phyloP scores from a whole-genome alignment of 2,888 invertebrate species.

The Drosophila affinis region DNA sequence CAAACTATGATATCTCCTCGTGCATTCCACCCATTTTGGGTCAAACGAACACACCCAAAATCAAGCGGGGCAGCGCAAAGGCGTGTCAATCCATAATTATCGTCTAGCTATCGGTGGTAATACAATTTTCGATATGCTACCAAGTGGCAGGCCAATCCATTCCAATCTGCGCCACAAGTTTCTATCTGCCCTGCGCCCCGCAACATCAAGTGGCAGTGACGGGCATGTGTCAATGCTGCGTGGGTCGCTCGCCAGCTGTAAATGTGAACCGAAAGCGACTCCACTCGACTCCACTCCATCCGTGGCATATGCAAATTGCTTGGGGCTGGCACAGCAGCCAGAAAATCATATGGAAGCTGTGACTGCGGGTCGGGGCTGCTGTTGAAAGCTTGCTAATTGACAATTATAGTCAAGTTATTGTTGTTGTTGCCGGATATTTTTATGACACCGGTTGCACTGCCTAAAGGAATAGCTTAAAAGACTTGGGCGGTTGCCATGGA shows the following conservation, averaged over 20 bases:
- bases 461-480: background rate
- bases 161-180: constrained; percentile 19
- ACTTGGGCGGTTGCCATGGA: background rate
- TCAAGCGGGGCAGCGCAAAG: constrained; percentile 26
- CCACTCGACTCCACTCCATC: background rate
- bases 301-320: constrained; percentile 54
- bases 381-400: constrained; percentile 79
- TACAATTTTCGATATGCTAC: constrained; percentile 60
- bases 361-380: constrained; percentile 42
- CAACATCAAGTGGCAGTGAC: constrained; percentile 55
- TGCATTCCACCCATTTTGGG: constrained; percentile 13
- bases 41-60: constrained; percentile 38
- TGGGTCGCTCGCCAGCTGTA: constrained; percentile 50
- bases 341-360: constrained; percentile 45
- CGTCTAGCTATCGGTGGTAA: constrained; percentile 31
- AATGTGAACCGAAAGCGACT: constrained; percentile 43
- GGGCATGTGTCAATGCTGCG: constrained; percentile 65
- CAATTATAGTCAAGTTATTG: constrained; percentile 64
- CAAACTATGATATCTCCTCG: background rate
- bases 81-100: constrained; percentile 46
- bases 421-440: constrained; percentile 10
- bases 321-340: background rate
- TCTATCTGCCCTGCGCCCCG: constrained; percentile 40
- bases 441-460: constrained; percentile 7
- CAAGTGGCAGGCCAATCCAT: constrained; percentile 52